Percentiles rank a stretch among this genome's conserved stretches.
Evolutionary conservation across 2,888 invertebrate genomes (phyloP).

Genomic region (Conistra vaccinii): DNA sequence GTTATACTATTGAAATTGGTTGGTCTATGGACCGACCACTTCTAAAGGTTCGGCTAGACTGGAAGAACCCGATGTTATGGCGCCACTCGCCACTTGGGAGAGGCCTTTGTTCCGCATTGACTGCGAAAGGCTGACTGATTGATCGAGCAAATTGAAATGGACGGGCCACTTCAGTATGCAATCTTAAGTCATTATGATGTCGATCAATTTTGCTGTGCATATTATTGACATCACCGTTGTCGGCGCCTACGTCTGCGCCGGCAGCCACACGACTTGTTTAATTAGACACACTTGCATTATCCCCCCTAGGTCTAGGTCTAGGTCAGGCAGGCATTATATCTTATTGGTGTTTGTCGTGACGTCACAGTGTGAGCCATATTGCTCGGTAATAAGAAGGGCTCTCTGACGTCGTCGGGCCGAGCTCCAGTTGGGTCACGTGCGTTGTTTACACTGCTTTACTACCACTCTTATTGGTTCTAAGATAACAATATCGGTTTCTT

Average conservation of each 20-base stretch:
- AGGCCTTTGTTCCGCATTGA: background rate
- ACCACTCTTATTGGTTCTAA: slow-evolving; percentile 31
- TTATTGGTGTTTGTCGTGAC: slow-evolving; percentile 23
- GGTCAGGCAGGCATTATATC: slow-evolving; percentile 11
- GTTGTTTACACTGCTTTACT: slow-evolving; percentile 8
- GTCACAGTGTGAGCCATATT: slow-evolving; percentile 36
- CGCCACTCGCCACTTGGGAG: background rate
- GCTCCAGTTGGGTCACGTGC: slow-evolving; percentile 25
- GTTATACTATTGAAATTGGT: background rate
- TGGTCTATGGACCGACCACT: background rate
- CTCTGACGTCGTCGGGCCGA: slow-evolving; percentile 15
- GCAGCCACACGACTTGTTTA: slow-evolving; percentile 16
- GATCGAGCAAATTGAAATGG: slow-evolving; percentile 14
- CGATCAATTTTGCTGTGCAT: background rate
- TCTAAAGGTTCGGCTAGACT: background rate
- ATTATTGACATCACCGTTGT: background rate
- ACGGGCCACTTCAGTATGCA: slow-evolving; percentile 2
- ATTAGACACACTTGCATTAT: slow-evolving; percentile 6
- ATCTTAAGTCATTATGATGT: background rate
- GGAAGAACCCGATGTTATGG: background rate
- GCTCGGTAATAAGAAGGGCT: slow-evolving; percentile 23
- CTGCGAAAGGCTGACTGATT: background rate
- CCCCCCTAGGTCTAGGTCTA: slow-evolving; percentile 9
- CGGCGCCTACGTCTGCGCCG: background rate
- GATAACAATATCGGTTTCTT: slow-evolving; percentile 1